Base-by-base conservation (phyloP, 1,140 invertebrate species). In the Leguminivora glycinivorella region DNA sequence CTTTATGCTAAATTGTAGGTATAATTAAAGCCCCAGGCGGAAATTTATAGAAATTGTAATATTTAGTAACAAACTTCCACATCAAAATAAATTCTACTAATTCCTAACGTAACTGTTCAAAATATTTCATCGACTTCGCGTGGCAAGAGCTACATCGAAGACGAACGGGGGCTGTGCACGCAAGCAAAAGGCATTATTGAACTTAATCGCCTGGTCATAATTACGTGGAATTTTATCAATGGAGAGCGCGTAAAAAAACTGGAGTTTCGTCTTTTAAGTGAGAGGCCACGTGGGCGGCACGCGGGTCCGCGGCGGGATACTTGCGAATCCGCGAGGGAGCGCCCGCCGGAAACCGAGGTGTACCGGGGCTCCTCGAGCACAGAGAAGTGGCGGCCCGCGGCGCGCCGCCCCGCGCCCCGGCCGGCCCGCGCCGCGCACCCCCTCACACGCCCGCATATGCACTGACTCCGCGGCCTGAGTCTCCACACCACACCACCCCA, bases 401-500 rank as follows among this genome's bases (percentile, higher is more conserved):
- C 85, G 82, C 82, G 83, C 82, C 77, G 70, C 76, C 79, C 79
- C 80, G 77, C 72, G 75, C 72, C 78, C 60, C 47, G 77, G 74
- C 79, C 43, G 75, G 79, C 75, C 81, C 79, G 71, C 80, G 73
- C 80, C 75, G 79, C 75, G 77, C 75, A 79, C 70, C 82, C 56
- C 75, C 31, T 68, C 74, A 70, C 71, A 71, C 75, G 74, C 84
- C 86, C 84, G 82, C 84, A 81, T 84, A 86, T 83, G 84, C 84
- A 85, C 84, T 78, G 74, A 75, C 76, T 83, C 82, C 83, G 81
- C 84, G 84, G 86, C 87, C 87, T 81, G 81, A 82, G 76, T 85
- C 81, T 92, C 92, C 91, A 90, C 88, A 87, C 92, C 91, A 89
- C 84, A 87, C 92, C 91, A 89, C 84, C 89, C 88, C 89, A 85